Percentiles rank a stretch among this genome's conserved stretches.
Evolutionary conservation across 2,113 vertebrate species (phyloP).

Genomic region (Panthera tigris): DNA sequence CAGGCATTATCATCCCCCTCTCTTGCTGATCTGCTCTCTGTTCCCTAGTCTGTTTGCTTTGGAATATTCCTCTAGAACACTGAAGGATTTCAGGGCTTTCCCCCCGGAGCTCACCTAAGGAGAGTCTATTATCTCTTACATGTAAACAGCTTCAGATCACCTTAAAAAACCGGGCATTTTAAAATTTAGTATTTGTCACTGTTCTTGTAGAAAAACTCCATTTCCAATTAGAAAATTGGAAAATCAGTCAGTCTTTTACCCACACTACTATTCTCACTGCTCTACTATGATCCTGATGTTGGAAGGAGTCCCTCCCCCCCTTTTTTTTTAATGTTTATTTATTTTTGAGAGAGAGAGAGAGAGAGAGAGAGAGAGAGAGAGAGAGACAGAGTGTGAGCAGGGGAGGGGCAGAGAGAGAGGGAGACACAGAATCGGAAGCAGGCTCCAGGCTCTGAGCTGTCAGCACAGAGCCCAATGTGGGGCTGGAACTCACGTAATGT

Average conservation of each 20-base stretch:
- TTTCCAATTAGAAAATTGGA: not conserved
- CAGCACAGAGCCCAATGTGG: too few relatives aligned
- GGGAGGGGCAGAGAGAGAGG: too few relatives aligned
- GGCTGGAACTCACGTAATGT: too few relatives aligned
- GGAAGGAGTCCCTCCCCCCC: not conserved
- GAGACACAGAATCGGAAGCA: too few relatives aligned
- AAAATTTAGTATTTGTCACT: not conserved
- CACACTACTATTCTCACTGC: not conserved
- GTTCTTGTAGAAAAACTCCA: not conserved
- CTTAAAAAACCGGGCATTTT: not conserved
- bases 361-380: too few relatives aligned
- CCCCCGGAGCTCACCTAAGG: not conserved
- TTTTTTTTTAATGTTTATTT: too few relatives aligned
- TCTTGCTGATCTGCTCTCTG: slow-evolving; percentile 38
- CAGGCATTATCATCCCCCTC: slow-evolving; percentile 58
- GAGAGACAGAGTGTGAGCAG: too few relatives aligned
- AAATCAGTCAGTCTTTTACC: not conserved
- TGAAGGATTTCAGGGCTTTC: not conserved
- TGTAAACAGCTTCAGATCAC: not conserved
- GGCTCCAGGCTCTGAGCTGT: too few relatives aligned
- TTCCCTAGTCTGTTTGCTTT: not conserved
- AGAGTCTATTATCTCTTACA: not conserved
- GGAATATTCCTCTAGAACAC: not conserved
- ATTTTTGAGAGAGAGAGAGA: too few relatives aligned
- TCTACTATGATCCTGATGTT: not conserved